Conservation (phyloP, 2,113 vertebrate species). For the Haemorhous mexicanus region DNA sequence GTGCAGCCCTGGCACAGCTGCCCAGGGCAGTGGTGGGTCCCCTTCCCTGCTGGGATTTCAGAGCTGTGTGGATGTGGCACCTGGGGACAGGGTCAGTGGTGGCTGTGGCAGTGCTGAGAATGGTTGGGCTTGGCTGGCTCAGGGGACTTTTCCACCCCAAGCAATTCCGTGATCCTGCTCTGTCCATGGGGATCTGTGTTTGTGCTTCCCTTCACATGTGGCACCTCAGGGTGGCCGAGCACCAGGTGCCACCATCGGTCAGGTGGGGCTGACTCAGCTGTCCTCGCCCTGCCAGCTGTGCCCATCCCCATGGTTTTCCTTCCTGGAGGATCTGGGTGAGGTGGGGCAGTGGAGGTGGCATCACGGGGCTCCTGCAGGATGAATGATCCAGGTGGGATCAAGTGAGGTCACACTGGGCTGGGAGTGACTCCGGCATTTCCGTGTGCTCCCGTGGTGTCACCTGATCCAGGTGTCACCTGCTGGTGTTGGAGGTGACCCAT, state of each 20-base stretch:
- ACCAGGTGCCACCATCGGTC: neutral
- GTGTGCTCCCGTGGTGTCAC: neutral
- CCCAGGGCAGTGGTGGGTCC: too few relatives aligned
- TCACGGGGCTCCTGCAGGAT: neutral
- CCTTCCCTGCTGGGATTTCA: too few relatives aligned
- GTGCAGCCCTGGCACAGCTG: too few relatives aligned
- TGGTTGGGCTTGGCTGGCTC: neutral
- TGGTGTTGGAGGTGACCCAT: neutral
- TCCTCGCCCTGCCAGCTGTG: neutral
- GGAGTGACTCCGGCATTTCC: neutral
- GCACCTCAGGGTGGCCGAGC: neutral
- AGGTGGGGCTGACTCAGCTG: neutral
- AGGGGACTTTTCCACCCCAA: neutral
- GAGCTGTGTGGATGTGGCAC: neutral
- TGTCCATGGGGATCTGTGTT: neutral
- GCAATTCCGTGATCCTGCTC: neutral
- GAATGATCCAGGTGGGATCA: neutral
- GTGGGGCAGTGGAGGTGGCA: neutral
- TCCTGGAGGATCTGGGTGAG: neutral
- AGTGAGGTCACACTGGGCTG: neutral
- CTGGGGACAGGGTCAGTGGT: neutral
- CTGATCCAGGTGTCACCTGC: neutral
- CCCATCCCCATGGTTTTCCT: neutral
- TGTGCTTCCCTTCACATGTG: neutral
- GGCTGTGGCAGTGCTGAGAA: neutral